phyloP scores from a whole-genome alignment of 1,140 invertebrate genomes.

The Scaptomyza hsui region DNA sequence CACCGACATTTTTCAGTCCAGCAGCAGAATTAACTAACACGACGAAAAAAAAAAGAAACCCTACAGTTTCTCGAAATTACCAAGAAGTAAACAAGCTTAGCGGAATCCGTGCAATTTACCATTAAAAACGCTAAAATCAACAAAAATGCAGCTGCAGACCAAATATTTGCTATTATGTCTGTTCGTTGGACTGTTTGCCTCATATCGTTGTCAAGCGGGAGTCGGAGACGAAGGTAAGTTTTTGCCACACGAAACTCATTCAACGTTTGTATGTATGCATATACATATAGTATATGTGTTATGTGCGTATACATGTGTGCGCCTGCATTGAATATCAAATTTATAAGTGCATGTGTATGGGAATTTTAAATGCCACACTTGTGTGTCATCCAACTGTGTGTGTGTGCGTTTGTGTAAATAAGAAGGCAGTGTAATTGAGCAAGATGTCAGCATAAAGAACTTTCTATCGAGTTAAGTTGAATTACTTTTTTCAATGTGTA shows the following conservation, averaged over 20 bases:
- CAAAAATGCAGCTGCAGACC: slow-evolving; percentile 64
- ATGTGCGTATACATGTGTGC: slow-evolving; percentile 22
- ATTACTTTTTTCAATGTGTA: slow-evolving; percentile 10
- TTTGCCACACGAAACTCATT: slow-evolving; percentile 38
- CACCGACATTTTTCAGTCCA: slow-evolving; percentile 25
- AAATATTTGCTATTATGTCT: slow-evolving; percentile 71
- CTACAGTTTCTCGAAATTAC: slow-evolving; percentile 35
- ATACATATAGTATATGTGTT: background rate
- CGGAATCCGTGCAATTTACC: slow-evolving; percentile 34
- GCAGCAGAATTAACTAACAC: slow-evolving; percentile 34
- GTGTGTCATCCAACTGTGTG: background rate
- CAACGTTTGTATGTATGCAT: slow-evolving; percentile 8
- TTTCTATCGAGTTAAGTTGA: slow-evolving; percentile 26
- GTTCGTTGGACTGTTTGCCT: slow-evolving; percentile 67
- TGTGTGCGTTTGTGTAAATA: slow-evolving; percentile 2
- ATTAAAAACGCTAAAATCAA: slow-evolving; percentile 28
- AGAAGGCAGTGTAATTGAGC: slow-evolving; percentile 28
- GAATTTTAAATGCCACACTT: slow-evolving; percentile 60
- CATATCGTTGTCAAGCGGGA: slow-evolving; percentile 31
- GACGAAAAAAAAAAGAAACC: slow-evolving; percentile 37
- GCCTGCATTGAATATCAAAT: slow-evolving; percentile 10
- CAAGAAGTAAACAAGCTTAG: slow-evolving; percentile 42
- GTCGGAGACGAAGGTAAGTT: slow-evolving; percentile 59
- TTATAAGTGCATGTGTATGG: slow-evolving; percentile 23
- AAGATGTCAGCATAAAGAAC: slow-evolving; percentile 43